Conservation (phyloP, 1,140 invertebrate species). For the Tetramorium parvispinum region DNA sequence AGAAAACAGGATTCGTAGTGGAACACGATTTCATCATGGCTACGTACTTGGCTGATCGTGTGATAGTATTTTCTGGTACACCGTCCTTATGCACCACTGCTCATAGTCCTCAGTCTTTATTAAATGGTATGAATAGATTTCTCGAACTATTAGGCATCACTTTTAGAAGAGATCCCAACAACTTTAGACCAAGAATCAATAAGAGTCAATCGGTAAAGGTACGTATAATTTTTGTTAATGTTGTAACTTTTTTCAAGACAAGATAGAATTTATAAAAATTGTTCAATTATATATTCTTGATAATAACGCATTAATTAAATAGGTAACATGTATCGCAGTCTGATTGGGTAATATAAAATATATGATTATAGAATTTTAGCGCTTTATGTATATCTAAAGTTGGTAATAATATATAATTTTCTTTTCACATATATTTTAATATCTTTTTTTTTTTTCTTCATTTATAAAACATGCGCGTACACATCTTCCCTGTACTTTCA, state of each 20-base stretch:
- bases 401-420: no score
- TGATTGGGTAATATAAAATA: neutral
- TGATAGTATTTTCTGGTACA: conserved; percentile 98
- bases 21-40: conserved; percentile 99
- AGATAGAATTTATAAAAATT: neutral
- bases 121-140: conserved; percentile 99
- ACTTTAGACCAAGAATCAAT: conserved; percentile 99
- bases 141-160: conserved; percentile 98
- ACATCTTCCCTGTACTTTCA: neutral
- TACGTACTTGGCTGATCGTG: conserved; percentile 99
- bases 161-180: conserved; percentile 99
- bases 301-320: neutral
- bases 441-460: neutral
- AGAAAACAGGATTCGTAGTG: conserved; percentile 99
- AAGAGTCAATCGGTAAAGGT: conserved; percentile 98
- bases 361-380: neutral
- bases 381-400: neutral
- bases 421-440: neutral
- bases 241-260: neutral
- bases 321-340: neutral
- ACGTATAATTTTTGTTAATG: conserved; percentile 61
- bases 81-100: conserved; percentile 96
- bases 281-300: neutral
- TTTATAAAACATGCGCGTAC: neutral
- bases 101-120: conserved; percentile 96